Percentiles rank a stretch among this genome's conserved stretches.
Evolutionary conservation across 2,113 vertebrate genomes (phyloP).

Genomic region (Leiothrix lutea): DNA sequence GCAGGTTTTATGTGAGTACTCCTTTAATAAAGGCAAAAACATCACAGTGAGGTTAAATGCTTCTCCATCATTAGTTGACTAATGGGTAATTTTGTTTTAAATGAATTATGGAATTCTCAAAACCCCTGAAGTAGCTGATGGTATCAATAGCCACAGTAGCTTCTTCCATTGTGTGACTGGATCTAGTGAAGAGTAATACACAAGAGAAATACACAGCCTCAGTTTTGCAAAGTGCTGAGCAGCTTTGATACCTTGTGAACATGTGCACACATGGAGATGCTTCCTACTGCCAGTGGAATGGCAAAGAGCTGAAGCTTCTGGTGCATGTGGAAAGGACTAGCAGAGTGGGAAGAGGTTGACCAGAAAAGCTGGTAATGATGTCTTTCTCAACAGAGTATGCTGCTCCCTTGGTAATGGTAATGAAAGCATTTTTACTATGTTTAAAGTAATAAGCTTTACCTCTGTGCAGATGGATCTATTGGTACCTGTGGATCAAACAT

Average conservation of each 20-base stretch:
- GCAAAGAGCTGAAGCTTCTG: neutral
- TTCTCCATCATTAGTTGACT: neutral
- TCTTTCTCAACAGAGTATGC: neutral
- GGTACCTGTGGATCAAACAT: neutral
- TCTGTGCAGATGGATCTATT: neutral
- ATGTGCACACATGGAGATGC: fast-evolving
- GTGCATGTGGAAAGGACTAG: neutral
- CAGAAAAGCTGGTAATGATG: neutral
- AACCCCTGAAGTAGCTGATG: neutral
- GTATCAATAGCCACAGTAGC: neutral
- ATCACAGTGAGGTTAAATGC: neutral
- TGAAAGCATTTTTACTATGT: neutral
- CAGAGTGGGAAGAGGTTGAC: fast-evolving
- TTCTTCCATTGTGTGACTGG: neutral
- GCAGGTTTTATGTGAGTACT: neutral
- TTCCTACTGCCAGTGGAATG: neutral
- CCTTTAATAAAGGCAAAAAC: neutral
- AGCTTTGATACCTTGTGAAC: neutral
- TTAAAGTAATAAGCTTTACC: neutral
- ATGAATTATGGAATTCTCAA: neutral
- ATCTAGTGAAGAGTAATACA: neutral
- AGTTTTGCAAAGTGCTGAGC: neutral
- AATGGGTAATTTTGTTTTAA: neutral
- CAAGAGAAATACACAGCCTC: neutral
- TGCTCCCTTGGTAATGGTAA: neutral